phyloP scores from a whole-genome alignment of 2,797 vertebrate genomes.

The Dicrostonyx torquatus region DNA sequence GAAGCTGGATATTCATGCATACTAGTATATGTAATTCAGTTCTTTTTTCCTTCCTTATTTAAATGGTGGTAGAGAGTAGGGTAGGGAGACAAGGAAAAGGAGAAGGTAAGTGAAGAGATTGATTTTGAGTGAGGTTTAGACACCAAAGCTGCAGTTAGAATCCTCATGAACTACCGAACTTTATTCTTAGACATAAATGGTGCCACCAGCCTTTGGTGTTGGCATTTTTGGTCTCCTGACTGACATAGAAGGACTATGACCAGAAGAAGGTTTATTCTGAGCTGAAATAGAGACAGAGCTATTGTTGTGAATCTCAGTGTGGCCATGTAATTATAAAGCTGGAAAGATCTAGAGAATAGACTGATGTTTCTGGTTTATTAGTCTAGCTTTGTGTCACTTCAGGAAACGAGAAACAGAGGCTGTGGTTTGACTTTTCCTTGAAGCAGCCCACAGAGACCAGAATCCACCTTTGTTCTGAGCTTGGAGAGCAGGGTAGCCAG shows the following conservation, averaged over 20 bases:
- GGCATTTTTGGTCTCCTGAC: neutral
- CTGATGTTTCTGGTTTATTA: neutral
- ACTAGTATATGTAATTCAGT: conserved; percentile 54
- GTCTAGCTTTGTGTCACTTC: neutral
- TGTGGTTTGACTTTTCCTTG: conserved; percentile 3
- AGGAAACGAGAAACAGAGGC: neutral
- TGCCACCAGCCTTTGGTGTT: neutral
- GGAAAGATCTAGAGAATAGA: neutral
- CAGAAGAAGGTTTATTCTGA: neutral
- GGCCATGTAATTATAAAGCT: neutral
- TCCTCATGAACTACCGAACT: neutral
- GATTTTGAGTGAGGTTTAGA: neutral
- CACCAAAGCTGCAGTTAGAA: conserved; percentile 11
- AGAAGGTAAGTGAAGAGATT: neutral
- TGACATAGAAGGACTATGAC: neutral
- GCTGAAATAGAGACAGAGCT: neutral
- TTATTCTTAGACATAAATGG: neutral
- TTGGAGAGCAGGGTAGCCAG: neutral
- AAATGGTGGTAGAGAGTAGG: neutral
- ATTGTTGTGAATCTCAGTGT: neutral
- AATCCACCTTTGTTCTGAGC: conserved; percentile 12
- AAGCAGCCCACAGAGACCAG: neutral
- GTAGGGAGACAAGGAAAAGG: neutral
- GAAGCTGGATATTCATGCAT: conserved; percentile 85
- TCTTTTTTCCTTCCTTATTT: neutral